phyloP scores from a whole-genome alignment of 1,140 invertebrate genomes.

The Bacillus rossius region DNA sequence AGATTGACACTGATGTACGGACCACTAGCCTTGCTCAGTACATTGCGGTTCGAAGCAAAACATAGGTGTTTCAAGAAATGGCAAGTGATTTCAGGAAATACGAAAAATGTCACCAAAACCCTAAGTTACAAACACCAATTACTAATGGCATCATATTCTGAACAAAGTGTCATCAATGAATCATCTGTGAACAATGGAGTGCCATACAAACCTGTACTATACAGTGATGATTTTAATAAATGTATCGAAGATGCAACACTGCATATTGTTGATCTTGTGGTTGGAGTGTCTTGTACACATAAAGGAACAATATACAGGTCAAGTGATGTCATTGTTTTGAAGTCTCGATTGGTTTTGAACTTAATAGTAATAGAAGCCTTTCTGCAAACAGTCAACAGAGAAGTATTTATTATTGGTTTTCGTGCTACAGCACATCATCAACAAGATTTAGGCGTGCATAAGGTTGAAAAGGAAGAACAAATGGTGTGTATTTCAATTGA shows the following conservation, averaged over 20 bases:
- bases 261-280: neutral
- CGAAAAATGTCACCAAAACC: constrained; percentile 17
- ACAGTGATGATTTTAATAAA: neutral
- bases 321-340: neutral
- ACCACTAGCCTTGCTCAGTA: constrained; percentile 17
- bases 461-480: neutral
- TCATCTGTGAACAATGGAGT: neutral
- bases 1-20: constrained; percentile 16
- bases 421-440: neutral
- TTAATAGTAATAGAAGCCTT: neutral
- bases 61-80: constrained; percentile 22
- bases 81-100: constrained; percentile 17
- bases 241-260: neutral
- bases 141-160: neutral
- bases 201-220: neutral
- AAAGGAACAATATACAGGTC: neutral
- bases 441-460: neutral
- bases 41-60: constrained; percentile 20
- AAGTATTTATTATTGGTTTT: neutral
- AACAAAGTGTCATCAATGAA: neutral
- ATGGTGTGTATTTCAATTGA: neutral
- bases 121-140: constrained; percentile 6
- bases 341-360: neutral
- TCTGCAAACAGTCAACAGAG: neutral
- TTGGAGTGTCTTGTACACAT: neutral